Conservation (phyloP, 2,888 invertebrate genomes). For the Rapana venosa region DNA sequence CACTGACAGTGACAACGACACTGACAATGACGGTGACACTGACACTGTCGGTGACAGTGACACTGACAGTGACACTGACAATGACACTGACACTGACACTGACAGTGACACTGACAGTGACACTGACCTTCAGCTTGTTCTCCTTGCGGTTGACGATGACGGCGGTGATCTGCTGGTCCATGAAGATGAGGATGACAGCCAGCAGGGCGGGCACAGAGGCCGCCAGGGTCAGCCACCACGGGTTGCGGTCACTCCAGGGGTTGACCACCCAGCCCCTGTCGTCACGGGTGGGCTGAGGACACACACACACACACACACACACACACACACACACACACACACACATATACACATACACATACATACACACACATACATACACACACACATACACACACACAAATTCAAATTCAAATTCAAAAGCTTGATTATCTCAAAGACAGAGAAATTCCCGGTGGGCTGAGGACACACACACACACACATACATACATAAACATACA, state of each 20-base stretch:
- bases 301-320: too few relatives aligned
- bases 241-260: slow-evolving; percentile 77
- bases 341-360: too few relatives aligned
- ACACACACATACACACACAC: too few relatives aligned
- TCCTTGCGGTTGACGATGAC: slow-evolving; percentile 99
- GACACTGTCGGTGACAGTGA: neutral
- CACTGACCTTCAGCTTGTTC: slow-evolving; percentile 90
- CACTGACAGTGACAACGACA: neutral
- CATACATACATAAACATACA: too few relatives aligned
- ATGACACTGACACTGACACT: slow-evolving; percentile 72
- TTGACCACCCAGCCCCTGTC: slow-evolving; percentile 71
- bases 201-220: slow-evolving; percentile 93
- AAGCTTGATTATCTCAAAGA: too few relatives aligned
- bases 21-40: neutral
- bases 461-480: too few relatives aligned
- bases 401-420: too few relatives aligned
- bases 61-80: neutral
- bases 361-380: too few relatives aligned
- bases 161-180: slow-evolving; percentile 99
- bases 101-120: neutral
- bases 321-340: too few relatives aligned
- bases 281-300: slow-evolving; percentile 63
- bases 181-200: slow-evolving; percentile 98
- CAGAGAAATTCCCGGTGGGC: too few relatives aligned
- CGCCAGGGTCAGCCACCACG: slow-evolving; percentile 90